Base-by-base conservation (phyloP, 2,888 invertebrate species). In the Resseliella maxima region DNA sequence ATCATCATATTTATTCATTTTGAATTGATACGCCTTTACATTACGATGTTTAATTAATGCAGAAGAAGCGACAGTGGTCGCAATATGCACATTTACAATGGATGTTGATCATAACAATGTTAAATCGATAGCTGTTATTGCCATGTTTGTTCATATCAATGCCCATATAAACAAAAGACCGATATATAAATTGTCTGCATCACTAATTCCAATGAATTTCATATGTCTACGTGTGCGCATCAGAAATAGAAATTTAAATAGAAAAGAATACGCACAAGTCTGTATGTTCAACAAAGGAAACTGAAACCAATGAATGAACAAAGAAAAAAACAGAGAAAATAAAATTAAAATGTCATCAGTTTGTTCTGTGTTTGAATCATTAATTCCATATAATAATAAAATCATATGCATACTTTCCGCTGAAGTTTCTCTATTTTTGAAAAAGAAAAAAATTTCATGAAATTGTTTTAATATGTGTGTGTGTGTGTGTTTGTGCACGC, bases 381-480 rank as follows among this genome's bases (percentile, higher is more conserved):
- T 72, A 31, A 72, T 72, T 72, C 35, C 72, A 72, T 50, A 6
- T 59, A 59, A 59, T 41, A 41, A 59, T 59, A 59, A 50, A 15
- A 50, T 50, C n/a, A 59, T 72, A 72, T 72, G 72, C 72, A 72
- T 72, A 35, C 2, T 72, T 72, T 72, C 15, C n/a, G 72, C 15
- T 72, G 72, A 72, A 72, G 72, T 72, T 72, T 72, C 72, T 72
- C 31, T n/a, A n/a, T n/a, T 72, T 72, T 72, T 31, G 2, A 59
- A 59, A 12, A 59, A 59, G 24, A 59, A 59, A 59, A 24, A 59
- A 31, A 3, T 31, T 31, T n/a, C n/a, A n/a, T n/a, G n/a, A n/a
- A 72, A 72, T 72, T 72, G 72, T 72, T 72, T 15, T 15, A 15
- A 50, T 50, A 15, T 50, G 2, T 50, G 6, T 41, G 6, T 41